Evolutionary conservation across 2,888 invertebrate genomes (phyloP), one percentile per base, ranked within the genome.

Genomic region (Campopleginae sp.): DNA sequence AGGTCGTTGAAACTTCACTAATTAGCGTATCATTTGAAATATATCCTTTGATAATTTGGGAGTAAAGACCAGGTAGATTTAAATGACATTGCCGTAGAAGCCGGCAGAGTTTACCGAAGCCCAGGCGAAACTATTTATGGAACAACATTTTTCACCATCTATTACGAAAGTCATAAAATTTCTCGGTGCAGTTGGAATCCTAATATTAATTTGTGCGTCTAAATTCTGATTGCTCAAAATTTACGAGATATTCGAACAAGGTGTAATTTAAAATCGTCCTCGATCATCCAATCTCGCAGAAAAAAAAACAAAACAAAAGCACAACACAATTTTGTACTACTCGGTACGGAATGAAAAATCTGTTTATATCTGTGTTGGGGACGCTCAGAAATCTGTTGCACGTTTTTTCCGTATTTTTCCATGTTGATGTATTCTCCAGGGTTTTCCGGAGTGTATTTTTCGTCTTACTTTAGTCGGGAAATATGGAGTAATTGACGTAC

Each of bases 401-500:
- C 33, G 38, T 71, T 72, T 48, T 27, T 61, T 61, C 23, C 51
- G 74, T 27, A 44, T 65, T 77, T 58, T 31, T 58, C 19, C 54
- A 44, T 44, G 12, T 12, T 80, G 76, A 77, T 80, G 7, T 48
- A 77, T 76, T 80, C n/a, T 23, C 33, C 23, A 10, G 33, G 44
- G 46, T 44, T 44, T 70, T n/a, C 51, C 33, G 33, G 38, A 14
- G 17, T 70, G 44, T 78, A 44, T 74, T 51, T 76, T 75, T 63
- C 58, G 27, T 46, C 54, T 46, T 17, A 38, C 44, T 54, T 46
- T 54, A 17, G 58, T 85, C 54, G 70, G 27, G 19, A 77, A 65
- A 74, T 77, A 75, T 78, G 44, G 46, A 71, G 71, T 61, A 85
- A 85, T 78, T 74, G 77, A 85, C 81, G 68, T 65, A 61, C n/a